Percentiles rank a stretch among this genome's conserved stretches.
Evolutionary conservation across 2,797 vertebrate species (phyloP).

Genomic region (Australoheros facetus): DNA sequence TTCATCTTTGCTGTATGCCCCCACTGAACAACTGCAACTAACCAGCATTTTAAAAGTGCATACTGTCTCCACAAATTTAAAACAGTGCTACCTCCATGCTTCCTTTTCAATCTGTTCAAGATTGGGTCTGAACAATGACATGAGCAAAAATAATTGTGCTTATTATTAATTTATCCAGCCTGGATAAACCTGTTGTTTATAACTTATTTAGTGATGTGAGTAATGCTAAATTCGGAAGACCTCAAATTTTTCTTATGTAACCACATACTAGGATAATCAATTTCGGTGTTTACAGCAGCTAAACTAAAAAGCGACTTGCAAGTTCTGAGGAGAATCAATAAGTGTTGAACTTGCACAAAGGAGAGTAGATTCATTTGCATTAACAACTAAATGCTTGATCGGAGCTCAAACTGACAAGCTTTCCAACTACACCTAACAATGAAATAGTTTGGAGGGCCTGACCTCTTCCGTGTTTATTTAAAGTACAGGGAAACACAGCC

Average conservation of each 20-base stretch:
- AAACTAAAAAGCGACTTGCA: background rate
- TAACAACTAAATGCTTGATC: background rate
- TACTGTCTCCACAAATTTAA: background rate
- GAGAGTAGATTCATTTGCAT: conserved; percentile 3
- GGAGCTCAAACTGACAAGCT: background rate
- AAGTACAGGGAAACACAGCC: background rate
- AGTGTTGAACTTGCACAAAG: background rate
- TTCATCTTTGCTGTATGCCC: background rate
- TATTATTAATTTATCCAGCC: background rate
- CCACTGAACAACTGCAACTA: background rate
- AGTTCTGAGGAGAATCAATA: background rate
- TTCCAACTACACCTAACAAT: background rate
- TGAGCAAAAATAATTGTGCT: background rate
- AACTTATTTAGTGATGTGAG: background rate
- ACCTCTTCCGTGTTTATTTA: background rate
- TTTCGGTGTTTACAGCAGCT: background rate
- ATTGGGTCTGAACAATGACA: background rate
- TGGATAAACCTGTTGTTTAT: background rate
- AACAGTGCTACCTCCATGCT: background rate
- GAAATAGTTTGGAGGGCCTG: background rate
- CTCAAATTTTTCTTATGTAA: background rate
- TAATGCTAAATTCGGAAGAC: background rate
- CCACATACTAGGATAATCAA: background rate
- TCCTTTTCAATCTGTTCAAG: background rate
- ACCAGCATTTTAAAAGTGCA: background rate